Percentiles rank a stretch among this genome's conserved stretches.
These are phyloP conservation scores for Tipula helvola DNA, from an alignment of 2,888 invertebrate species.

Conservation along the genomic window DNA sequence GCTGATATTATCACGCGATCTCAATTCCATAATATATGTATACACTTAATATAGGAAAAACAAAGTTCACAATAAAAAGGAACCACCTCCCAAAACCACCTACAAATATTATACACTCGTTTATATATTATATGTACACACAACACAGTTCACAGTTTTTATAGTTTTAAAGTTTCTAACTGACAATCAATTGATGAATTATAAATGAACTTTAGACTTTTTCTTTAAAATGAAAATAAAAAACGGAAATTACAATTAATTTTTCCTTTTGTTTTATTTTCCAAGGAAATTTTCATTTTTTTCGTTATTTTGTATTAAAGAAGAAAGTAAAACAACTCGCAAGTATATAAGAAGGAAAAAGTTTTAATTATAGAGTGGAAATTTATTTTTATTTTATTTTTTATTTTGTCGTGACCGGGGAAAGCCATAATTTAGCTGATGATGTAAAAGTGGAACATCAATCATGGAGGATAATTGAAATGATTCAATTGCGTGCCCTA, in stretches of 20 bases:
- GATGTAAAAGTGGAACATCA: neutral
- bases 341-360: neutral
- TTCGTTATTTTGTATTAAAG: neutral
- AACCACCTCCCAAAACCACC: neutral
- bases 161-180: constrained; percentile 4
- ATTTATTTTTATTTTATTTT: neutral
- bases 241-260: neutral
- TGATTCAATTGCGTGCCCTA: neutral
- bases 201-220: neutral
- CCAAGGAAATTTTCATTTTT: neutral
- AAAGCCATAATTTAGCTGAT: neutral
- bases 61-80: neutral
- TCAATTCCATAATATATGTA: neutral
- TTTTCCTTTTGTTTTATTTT: neutral
- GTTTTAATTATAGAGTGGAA: constrained; percentile 4
- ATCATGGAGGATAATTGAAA: neutral
- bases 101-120: neutral
- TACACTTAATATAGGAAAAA: neutral
- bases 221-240: neutral
- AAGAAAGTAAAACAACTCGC: neutral
- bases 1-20: constrained; percentile 4
- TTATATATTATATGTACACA: neutral
- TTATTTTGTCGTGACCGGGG: neutral
- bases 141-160: neutral
- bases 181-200: constrained; percentile 4